Evolutionary conservation across 2,797 vertebrate genomes (phyloP), one percentile per base, ranked within the genome.

Genomic region (Anguilla marmorata): DNA sequence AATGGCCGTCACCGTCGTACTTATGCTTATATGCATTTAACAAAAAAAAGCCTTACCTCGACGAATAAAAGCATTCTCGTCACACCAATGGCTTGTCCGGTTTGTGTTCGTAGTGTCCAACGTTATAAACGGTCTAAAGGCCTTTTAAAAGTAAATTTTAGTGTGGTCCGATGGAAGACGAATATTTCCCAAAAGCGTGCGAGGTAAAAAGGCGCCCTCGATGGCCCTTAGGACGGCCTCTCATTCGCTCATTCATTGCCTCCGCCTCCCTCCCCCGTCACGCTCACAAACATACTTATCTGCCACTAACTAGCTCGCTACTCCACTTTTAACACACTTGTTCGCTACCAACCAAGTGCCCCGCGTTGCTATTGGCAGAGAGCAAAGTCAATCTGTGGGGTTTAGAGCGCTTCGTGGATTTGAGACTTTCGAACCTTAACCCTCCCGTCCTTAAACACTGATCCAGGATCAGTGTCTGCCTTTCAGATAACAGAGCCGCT

Each of bases 191-290:
- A 45, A 82, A 82, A 24, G 79, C 79, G 45, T 82, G 79, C 66
- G 52, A 80, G 24, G 30, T 72, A 74, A 63, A 74, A 83, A 37
- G 54, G 84, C 84, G 63, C 37, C n/a, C 69, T 86, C 21, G 74
- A 27, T 27, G 74, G 52, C 52, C 79, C 7, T 89, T 50, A 69
- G 30, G 50, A 52, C 63, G 74, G n/a, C 58, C 45, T 82, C 45
- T 50, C 79, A 82, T 82, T 82, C 79, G 79, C 45, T 41, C 66
- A 1, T 0, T 86, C 27, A 0, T 1, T 69, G 0, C 0, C 90
- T 19, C 88, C 93, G 90, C 94, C 94, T 80, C 88, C 85, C 76
- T 45, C 45, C 6, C 37, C 45, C 33, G 79, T 92, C 91, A 94
- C 92, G 85, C 91, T 91, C 69, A 84, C 66, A 24, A 54, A 56